Evolutionary conservation across 2,888 invertebrate genomes (phyloP), one percentile per base, ranked within the genome.

Genomic region (Drosophila mayaguana): DNA sequence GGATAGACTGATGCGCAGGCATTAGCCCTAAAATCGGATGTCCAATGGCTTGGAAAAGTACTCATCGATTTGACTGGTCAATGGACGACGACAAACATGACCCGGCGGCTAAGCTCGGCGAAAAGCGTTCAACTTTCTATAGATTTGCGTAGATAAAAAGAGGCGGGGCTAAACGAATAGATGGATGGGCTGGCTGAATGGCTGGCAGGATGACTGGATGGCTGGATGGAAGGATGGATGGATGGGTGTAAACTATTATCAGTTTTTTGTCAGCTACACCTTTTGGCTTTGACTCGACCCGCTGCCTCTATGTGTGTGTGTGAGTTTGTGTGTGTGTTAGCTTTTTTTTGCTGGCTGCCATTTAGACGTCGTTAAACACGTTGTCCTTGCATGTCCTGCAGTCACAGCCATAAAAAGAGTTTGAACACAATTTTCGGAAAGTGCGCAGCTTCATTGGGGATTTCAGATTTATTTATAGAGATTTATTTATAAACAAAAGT

Each of bases 11-110:
- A 51, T 78, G 63, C 70, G 61, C 64, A 48, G 56, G 16, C 48
- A 56, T 46, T 9, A 40, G 59, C 54, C 48, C 50, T 45, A 59
- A 77, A 69, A 70, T 66, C 66, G 53, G 66, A 51, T 74, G 68
- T 48, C 43, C 85, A 72, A 71, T 74, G 73, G 65, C 62, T 62
- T 70, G 87, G 90, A 87, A 87, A 83, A 83, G 60, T 64, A 66
- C 69, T 63, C 75, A 67, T 69, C 75, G 63, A 72, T 85, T 75
- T 78, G 67, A 22, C 45, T 63, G 65, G 61, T 36, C 38, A 42
- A 69, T 57, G 53, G 50, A 16, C 38, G 40, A 38, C 34, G 62
- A 70, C 56, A 40, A 50, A 62, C 71, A 51, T 38, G 38, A 46
- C 14, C 46, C 59, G n/a, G 20, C 50, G 62, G 50, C 51, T 67